A percentile compares a stretch with the other conserved stretches of the same genome.
These are phyloP conservation scores for Pionites leucogaster DNA, from an alignment of 2,113 vertebrate genomes.

Conservation along the genomic window DNA sequence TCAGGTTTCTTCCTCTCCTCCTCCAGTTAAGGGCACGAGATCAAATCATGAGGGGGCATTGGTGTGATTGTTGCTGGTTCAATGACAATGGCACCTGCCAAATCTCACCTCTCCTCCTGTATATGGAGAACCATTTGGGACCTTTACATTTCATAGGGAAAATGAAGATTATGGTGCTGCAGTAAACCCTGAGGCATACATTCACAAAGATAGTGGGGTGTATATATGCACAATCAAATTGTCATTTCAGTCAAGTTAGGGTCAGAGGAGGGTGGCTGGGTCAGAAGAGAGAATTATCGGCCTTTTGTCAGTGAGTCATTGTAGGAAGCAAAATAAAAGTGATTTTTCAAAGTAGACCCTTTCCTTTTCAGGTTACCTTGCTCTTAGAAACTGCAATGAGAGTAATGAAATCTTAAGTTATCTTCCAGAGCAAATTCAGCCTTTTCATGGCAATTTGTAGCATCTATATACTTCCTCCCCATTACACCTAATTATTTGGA, in stretches of 20 bases:
- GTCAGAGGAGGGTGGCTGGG: neutral
- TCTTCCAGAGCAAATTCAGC: neutral
- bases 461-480: neutral
- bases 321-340: neutral
- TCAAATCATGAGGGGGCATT: neutral
- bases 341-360: neutral
- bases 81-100: neutral
- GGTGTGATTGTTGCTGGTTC: neutral
- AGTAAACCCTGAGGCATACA: neutral
- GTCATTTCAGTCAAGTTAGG: neutral
- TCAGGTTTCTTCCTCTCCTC: neutral
- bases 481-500: neutral
- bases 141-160: neutral
- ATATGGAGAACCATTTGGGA: accelerated
- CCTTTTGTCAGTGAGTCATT: neutral
- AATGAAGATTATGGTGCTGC: neutral
- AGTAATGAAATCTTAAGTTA: neutral
- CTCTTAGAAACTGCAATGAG: neutral
- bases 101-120: neutral
- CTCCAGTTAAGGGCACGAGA: accelerated
- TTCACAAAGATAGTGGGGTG: neutral
- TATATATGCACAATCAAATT: neutral
- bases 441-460: neutral
- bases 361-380: neutral
- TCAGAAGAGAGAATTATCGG: neutral